Percentiles rank a stretch among this genome's conserved stretches.
phyloP scores from a whole-genome alignment of 2,797 vertebrate species.

The Garrulus glandarius region DNA sequence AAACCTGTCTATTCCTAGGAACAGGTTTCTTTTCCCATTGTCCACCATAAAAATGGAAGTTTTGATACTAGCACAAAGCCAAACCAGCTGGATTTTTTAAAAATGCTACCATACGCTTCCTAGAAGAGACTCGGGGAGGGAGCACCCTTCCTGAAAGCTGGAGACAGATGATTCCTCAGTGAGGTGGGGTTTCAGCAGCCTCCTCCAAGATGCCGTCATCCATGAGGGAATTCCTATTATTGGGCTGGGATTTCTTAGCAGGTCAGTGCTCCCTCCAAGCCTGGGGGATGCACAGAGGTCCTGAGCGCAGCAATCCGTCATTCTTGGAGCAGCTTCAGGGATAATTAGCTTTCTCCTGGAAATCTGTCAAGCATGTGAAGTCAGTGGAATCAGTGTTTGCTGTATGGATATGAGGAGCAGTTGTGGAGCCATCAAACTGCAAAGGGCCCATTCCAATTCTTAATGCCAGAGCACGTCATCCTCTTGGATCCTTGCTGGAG shows the following conservation, averaged over 20 bases:
- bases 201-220: not conserved
- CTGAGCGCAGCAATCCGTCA: not conserved
- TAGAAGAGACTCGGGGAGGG: not conserved
- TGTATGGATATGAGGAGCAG: not conserved
- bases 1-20: not conserved
- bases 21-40: not conserved
- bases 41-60: not conserved
- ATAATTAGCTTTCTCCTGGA: not conserved
- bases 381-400: not conserved
- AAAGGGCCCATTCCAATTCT: not conserved
- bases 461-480: not conserved
- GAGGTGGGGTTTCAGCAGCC: not conserved
- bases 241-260: not conserved
- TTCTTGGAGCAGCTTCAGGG: not conserved
- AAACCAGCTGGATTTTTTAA: not conserved
- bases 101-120: not conserved
- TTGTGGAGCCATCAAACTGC: not conserved
- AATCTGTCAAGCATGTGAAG: not conserved
- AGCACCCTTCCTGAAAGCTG: not conserved
- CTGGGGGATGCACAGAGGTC: not conserved
- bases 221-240: not conserved
- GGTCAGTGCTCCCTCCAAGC: not conserved
- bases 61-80: not conserved
- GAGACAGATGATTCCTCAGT: not conserved
- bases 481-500: not conserved